phyloP scores from a whole-genome alignment of 1,140 invertebrate genomes.

The Meloidogyne chitwoodi region DNA sequence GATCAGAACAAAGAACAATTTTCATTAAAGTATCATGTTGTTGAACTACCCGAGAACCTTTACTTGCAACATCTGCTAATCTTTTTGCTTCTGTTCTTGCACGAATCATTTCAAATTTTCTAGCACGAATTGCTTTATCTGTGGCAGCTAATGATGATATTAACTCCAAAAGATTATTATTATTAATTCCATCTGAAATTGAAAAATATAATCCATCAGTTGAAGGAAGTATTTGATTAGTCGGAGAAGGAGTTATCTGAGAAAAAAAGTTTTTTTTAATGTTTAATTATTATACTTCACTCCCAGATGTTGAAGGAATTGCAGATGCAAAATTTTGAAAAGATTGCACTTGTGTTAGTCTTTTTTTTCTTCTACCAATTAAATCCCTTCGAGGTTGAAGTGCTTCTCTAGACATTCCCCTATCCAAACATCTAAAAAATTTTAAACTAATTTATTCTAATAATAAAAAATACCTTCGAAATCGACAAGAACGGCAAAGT shows the following conservation, averaged over 20 bases:
- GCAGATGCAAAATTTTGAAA: slow-evolving; percentile 12
- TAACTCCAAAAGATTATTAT: slow-evolving; percentile 24
- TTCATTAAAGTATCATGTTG: slow-evolving; percentile 21
- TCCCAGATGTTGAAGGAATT: slow-evolving; percentile 1
- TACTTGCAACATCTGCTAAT: slow-evolving; percentile 29
- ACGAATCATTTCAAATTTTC: slow-evolving; percentile 42
- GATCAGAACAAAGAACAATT: slow-evolving; percentile 38
- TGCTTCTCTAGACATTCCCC: slow-evolving; percentile 69
- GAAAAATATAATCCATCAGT: not conserved
- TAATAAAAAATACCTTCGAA: not conserved
- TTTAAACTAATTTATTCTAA: slow-evolving; percentile 22
- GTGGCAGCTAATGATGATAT: slow-evolving; percentile 33
- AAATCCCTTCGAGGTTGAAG: slow-evolving; percentile 3
- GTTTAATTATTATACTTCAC: no score
- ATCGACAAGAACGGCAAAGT: slow-evolving; percentile 45
- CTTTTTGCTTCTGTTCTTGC: slow-evolving; percentile 40
- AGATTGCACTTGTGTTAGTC: slow-evolving; percentile 6
- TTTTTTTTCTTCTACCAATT: slow-evolving; percentile 8
- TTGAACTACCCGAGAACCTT: slow-evolving; percentile 3
- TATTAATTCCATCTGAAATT: not conserved
- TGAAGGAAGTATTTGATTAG: not conserved
- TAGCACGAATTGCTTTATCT: slow-evolving; percentile 33
- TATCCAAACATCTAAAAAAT: slow-evolving; percentile 65
- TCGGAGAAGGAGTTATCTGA: not conserved
- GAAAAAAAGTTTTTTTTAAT: not conserved